Percentiles rank a stretch among this genome's conserved stretches.
Evolutionary conservation across 2,113 vertebrate genomes (phyloP).

Genomic region (Carollia perspicillata): DNA sequence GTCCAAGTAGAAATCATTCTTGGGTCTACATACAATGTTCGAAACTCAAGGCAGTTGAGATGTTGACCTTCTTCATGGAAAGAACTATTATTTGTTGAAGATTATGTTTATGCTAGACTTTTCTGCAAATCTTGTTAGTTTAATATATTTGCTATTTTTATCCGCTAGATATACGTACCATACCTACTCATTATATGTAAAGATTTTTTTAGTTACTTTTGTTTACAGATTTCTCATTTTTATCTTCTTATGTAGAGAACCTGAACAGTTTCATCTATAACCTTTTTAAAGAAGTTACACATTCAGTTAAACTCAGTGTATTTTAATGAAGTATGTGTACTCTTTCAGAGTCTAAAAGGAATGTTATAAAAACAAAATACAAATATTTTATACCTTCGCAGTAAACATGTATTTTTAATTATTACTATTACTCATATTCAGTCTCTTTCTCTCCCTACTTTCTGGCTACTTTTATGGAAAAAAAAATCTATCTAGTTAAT

Average conservation of each 20-base stretch:
- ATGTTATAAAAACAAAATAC: not conserved
- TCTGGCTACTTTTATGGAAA: not conserved
- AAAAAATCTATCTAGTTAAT: not conserved
- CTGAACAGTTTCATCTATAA: not conserved
- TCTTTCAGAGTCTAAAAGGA: not conserved
- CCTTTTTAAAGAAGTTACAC: not conserved
- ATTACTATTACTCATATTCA: not conserved
- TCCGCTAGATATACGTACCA: not conserved
- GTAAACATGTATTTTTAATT: not conserved
- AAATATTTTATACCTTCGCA: not conserved
- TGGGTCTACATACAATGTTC: not conserved
- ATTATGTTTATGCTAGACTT: not conserved
- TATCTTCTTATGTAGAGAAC: not conserved
- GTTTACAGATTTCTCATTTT: conserved; percentile 12
- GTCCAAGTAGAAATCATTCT: not conserved
- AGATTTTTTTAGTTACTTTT: not conserved
- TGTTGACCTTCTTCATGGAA: not conserved
- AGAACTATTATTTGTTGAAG: not conserved
- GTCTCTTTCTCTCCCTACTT: not conserved
- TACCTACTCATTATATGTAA: not conserved
- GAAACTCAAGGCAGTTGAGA: not conserved
- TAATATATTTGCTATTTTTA: not conserved
- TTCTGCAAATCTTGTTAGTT: not conserved
- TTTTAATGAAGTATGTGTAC: not conserved
- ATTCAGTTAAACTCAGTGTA: not conserved